Evolutionary conservation across 2,797 vertebrate genomes (phyloP), one percentile per base, ranked within the genome.

Genomic region (Lateolabrax maculatus): DNA sequence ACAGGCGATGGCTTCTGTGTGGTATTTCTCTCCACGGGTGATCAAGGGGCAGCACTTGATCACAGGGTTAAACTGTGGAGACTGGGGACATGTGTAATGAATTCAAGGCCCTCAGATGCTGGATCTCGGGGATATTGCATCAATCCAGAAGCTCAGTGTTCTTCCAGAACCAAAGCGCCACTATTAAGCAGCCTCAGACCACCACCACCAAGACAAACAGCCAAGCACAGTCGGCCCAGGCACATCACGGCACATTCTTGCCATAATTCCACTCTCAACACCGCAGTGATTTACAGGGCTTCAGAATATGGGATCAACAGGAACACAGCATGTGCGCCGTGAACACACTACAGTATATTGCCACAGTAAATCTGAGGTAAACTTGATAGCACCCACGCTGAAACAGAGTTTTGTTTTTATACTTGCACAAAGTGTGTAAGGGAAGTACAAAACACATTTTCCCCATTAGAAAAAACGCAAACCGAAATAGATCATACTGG

Each of bases 131-230:
- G 84, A 87, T 80, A 76, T 89, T 91, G 80, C 77, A 88, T 87
- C 62, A 83, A 79, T 88, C 88, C 83, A 78, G 79, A 74, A 84
- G 76, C 90, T 84, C 87, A 75, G 62, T 77, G 60, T 88, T 85
- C 88, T 85, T 87, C 86, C 84, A 90, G 73, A 84, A 91, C 85
- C 82, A 76, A 87, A 92, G 84, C 76, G 63, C 81, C 74, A 77
- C 80, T 88, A 82, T 87, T 88, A 82, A 90, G 78, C 53, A 78
- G 77, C 86, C 83, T 89, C 84, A 92, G 84, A 91, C 88, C 86
- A 81, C 88, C 86, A 81, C 88, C 89, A 89, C 80, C 88, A 81
- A 89, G 84, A 90, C 74, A 65, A 83, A 87, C 85, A 84, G 79
- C 79, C 77, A 71, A 86, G 80, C 75, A 71, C 78, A 78, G 76